Base-by-base conservation (phyloP, 2,113 vertebrate species). In the Heterotis niloticus region DNA sequence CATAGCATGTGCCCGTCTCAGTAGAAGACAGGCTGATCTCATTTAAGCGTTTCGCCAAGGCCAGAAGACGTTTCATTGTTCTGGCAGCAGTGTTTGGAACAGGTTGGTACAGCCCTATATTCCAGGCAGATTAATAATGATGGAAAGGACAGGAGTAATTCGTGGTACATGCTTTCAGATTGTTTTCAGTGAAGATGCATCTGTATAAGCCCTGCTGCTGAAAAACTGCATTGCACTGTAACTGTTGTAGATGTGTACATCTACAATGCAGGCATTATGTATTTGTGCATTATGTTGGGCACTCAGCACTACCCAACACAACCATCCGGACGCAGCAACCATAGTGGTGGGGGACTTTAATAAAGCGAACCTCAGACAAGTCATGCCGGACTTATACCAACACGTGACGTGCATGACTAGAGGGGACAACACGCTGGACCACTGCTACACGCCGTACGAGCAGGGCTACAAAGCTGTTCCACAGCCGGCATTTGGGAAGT, bases 21-120 rank as follows among this genome's bases (percentile, higher is more conserved):
- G 74, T 79, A 52, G 74, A 72, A 81, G 76, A 67, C 69, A 56
- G 66, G 64, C 68, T 77, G 17, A 79, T 80, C 81, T 78, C 23
- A 52, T 86, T 76, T 84, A 81, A 82, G 85, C 84, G 86, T 87
- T 79, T 82, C 84, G 86, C 83, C 34, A 81, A 0, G 34, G 72
- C 23, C 76, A 65, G 77, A 82, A 75, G 74, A 54, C 65, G 18
- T 78, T 80, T 82, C 51, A 83, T 80, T 81, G 81, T 83, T 82
- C 81, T 88, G 86, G 87, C 85, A 86, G 59, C 17, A 70, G 67
- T 34, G 62, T 75, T 81, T 84, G 68, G 69, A 84, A 84, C 88
- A 87, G 88, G 86, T 89, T 72, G 78, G 77, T 80, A 82, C 85
- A 88, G 66, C 76, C 14, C 59, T 75, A 72, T 52, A 77, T 79